Conservation (phyloP, 2,888 invertebrate genomes). For the Aporophyla nigra region DNA sequence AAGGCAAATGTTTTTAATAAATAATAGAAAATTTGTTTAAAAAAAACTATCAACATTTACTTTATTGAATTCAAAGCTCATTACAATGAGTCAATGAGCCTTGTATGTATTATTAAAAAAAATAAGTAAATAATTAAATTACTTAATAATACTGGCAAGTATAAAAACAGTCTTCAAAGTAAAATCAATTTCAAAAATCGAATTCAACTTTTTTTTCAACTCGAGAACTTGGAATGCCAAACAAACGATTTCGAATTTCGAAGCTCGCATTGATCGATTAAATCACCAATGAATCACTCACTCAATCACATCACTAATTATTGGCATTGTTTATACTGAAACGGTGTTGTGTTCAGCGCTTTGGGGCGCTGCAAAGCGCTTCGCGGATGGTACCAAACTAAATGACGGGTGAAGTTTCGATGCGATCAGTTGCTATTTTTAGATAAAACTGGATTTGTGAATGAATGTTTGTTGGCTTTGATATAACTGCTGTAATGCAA, state of each 20-base stretch:
- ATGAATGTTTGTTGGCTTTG: constrained; percentile 65
- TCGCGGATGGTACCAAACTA: constrained; percentile 68
- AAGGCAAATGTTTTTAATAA: neutral
- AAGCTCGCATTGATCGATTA: constrained; percentile 33
- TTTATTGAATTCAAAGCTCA: neutral
- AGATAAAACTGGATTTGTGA: constrained; percentile 66
- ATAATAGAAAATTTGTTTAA: neutral
- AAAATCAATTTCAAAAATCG: neutral
- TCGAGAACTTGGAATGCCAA: constrained; percentile 18
- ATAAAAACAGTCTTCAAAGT: neutral
- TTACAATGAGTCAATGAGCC: neutral
- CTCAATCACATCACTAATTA: constrained; percentile 54
- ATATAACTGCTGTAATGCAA: constrained; percentile 53
- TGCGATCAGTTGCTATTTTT: constrained; percentile 69
- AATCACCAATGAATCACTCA: constrained; percentile 42
- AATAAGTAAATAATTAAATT: neutral
- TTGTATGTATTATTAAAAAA: neutral
- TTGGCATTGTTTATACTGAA: constrained; percentile 45
- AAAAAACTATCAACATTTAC: neutral
- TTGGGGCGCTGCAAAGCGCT: constrained; percentile 54
- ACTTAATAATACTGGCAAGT: neutral
- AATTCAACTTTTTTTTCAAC: constrained; percentile 5
- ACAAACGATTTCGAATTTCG: constrained; percentile 26
- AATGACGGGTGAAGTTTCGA: constrained; percentile 63
- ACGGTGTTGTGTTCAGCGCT: constrained; percentile 30